Conservation (phyloP, 2,797 vertebrate species). For the Pangasius sanitwongsei region DNA sequence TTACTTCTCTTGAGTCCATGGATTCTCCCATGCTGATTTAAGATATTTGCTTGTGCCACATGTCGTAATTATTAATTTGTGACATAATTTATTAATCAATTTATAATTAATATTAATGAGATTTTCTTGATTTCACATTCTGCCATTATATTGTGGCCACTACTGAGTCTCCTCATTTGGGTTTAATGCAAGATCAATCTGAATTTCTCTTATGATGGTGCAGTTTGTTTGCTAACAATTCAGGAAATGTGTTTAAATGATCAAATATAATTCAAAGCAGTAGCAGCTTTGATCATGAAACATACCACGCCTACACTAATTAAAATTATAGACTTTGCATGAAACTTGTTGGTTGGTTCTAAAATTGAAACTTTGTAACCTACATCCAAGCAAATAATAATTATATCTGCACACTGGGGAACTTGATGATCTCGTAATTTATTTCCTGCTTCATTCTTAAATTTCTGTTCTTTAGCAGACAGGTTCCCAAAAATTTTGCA, state of each 20-base stretch:
- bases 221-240: not conserved
- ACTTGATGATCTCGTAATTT: not conserved
- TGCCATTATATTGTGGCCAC: not conserved
- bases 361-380: not conserved
- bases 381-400: not conserved
- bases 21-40: slow-evolving; percentile 8
- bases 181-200: not conserved
- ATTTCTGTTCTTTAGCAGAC: not conserved
- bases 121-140: not conserved
- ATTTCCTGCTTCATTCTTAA: not conserved
- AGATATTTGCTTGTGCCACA: not conserved
- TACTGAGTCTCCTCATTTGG: not conserved
- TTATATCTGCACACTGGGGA: not conserved
- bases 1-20: not conserved
- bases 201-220: not conserved
- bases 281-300: not conserved
- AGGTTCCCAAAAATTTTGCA: not conserved
- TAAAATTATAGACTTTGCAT: not conserved
- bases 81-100: too few relatives aligned
- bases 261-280: not conserved
- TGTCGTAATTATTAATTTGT: not conserved
- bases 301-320: not conserved
- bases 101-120: not conserved
- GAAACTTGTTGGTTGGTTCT: not conserved
- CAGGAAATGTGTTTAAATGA: not conserved